A percentile compares a stretch with the other conserved stretches of the same genome.
These are phyloP conservation scores for Paracyclopina nana DNA, from an alignment of 1,140 invertebrate genomes.

Conservation along the genomic window DNA sequence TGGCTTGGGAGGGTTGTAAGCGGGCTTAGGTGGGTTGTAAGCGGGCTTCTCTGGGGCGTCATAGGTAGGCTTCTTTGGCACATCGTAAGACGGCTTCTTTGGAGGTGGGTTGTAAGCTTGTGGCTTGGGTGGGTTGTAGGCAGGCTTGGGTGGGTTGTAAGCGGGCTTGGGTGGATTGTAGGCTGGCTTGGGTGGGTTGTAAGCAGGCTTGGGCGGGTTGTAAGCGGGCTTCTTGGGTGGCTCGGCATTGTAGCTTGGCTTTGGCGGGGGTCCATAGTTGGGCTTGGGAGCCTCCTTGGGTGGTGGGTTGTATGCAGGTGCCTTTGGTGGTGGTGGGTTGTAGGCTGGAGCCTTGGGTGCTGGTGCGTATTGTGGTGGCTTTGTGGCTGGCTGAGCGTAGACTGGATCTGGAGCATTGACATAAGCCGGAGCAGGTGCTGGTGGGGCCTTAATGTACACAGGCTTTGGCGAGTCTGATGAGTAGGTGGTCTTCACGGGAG, in stretches of 20 bases:
- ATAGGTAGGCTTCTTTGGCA: conserved; percentile 17
- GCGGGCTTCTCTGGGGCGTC: conserved; percentile 9
- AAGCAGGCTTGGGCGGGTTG: conserved; percentile 17
- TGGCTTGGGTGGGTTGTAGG: conserved; percentile 18
- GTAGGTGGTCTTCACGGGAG: not conserved
- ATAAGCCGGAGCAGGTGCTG: conserved; percentile 23
- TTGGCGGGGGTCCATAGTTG: too few species aligned
- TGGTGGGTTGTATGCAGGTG: conserved; percentile 18
- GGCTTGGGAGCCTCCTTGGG: conserved; percentile 17
- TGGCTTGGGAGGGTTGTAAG: conserved; percentile 18
- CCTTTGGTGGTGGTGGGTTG: conserved; percentile 17
- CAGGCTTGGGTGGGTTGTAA: conserved; percentile 5
- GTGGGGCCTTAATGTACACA: conserved; percentile 23
- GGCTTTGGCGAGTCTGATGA: conserved; percentile 18
- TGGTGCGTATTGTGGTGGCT: conserved; percentile 16
- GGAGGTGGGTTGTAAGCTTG: conserved; percentile 18
- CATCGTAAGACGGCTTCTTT: conserved; percentile 16
- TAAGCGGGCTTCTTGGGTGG: conserved; percentile 17
- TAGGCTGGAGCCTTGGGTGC: conserved; percentile 15
- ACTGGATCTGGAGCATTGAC: conserved; percentile 20
- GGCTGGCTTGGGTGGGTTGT: conserved; percentile 13
- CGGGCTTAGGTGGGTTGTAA: conserved; percentile 17
- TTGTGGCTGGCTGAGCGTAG: conserved; percentile 17
- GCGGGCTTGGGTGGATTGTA: conserved; percentile 14
- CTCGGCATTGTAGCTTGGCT: too few species aligned